Conservation (phyloP, 2,888 invertebrate genomes). For the Therioaphis trifolii region DNA sequence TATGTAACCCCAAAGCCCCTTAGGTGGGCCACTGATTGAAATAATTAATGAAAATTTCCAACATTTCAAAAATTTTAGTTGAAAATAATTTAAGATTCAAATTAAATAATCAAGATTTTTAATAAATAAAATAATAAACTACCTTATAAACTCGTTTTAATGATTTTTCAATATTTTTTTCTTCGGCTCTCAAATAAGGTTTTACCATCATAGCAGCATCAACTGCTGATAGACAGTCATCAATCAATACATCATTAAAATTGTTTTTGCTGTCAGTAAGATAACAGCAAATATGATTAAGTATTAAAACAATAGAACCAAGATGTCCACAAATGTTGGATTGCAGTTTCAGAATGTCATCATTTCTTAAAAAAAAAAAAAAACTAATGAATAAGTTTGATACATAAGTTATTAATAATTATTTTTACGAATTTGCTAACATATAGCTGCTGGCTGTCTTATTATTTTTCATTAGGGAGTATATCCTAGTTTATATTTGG, state of each 20-base stretch:
- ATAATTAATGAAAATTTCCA: not conserved
- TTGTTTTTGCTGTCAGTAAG: not conserved
- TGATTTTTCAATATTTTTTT: constrained; percentile 35
- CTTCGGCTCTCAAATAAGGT: constrained; percentile 46
- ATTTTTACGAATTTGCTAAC: too few species aligned
- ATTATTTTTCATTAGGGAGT: not conserved
- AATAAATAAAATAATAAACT: not conserved
- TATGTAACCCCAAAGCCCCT: too few species aligned
- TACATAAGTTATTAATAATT: too few species aligned
- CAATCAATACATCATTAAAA: constrained; percentile 35
- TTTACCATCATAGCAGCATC: constrained; percentile 53
- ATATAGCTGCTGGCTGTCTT: not conserved
- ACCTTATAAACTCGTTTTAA: constrained; percentile 28
- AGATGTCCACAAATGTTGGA: constrained; percentile 49
- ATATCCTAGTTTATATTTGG: not conserved
- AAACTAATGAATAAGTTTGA: too few species aligned
- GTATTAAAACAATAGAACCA: not conserved
- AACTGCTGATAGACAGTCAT: constrained; percentile 42
- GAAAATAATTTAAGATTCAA: not conserved
- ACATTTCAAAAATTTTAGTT: not conserved
- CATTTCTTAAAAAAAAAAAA: constrained; percentile 39
- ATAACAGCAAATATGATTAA: not conserved
- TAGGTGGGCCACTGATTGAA: too few species aligned
- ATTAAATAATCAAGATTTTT: not conserved
- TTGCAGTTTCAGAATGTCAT: constrained; percentile 45